Base-by-base conservation (phyloP, 2,888 invertebrate species). In the Drosophila barbarae region DNA sequence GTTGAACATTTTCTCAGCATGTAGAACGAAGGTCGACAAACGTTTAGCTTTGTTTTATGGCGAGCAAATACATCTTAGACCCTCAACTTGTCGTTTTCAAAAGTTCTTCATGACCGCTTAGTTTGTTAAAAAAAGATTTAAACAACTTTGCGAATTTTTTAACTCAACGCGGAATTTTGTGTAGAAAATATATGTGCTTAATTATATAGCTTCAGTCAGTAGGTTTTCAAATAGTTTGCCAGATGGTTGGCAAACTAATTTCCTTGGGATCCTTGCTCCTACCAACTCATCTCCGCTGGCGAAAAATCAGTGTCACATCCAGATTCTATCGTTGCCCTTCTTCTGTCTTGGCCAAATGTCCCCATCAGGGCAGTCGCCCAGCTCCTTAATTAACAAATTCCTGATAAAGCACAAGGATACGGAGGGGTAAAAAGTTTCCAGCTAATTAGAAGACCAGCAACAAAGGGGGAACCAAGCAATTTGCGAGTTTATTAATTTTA, bases 401-500 rank as follows among this genome's bases (percentile, higher is more conserved):
- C 26, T 64, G 55, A 58, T 63, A 35, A 35, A 54, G 39, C 42
- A 50, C 69, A 66, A 61, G 65, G 63, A 59, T 71, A 26, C 58
- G 57, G 42, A 38, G 50, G 74, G 74, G 68, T 57, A 66, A 52
- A 76, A 72, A 72, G 68, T 74, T 78, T 84, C 68, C 69, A 74
- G 69, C 71, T 84, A 81, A 81, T 84, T 81, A 81, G 68, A 72
- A 72, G 39, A 30, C 54, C 30, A 49, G 46, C 46, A 35, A 46
- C 18, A 34, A 54, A 26, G 26, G 41, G 13, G 12, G 32, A 74
- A 64, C 58, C 46, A 61, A 53, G 83, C 75, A 82, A 84, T 77
- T 82, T 75, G 83, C 77, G 66, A 76, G 77, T 79, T 71, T 82
- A 84, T 84, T 81, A 81, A 81, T 79, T 82, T 79, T 64, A 84